Evolutionary conservation across 2,888 invertebrate species (phyloP).

Genomic region (Tetranychus piercei): DNA sequence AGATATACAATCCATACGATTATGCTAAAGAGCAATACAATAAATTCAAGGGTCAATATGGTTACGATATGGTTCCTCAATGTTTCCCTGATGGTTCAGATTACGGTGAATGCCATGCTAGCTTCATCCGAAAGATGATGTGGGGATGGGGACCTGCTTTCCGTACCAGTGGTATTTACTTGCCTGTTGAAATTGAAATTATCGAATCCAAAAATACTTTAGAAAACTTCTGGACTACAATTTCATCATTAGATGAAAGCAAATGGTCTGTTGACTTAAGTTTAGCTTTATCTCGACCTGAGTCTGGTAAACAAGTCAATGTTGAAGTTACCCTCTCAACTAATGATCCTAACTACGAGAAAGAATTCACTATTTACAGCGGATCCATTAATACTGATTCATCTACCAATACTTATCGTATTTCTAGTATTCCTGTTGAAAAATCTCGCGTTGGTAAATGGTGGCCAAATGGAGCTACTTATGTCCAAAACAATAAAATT

Average conservation of each 20-base stretch:
- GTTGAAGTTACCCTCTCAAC: neutral
- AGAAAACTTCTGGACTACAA: neutral
- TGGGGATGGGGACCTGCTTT: constrained; percentile 97
- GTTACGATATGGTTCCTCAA: constrained; percentile 19
- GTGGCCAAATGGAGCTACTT: constrained; percentile 72
- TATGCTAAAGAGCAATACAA: constrained; percentile 16
- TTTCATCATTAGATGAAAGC: neutral
- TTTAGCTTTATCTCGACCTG: neutral
- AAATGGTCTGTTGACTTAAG: neutral
- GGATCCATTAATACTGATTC: neutral
- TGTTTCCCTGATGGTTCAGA: constrained; percentile 11
- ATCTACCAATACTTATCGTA: neutral
- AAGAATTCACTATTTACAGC: neutral
- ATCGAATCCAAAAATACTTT: neutral
- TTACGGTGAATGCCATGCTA: constrained; percentile 58
- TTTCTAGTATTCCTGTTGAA: neutral
- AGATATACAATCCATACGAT: constrained; percentile 13
- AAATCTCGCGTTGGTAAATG: constrained; percentile 37
- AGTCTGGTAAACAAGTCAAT: neutral
- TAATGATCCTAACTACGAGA: neutral
- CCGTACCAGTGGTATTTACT: constrained; percentile 80
- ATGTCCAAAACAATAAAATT: neutral
- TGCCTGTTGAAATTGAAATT: constrained; percentile 36
- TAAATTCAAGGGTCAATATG: neutral
- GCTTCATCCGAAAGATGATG: constrained; percentile 72